Evolutionary conservation across 2,888 invertebrate genomes (phyloP).

Genomic region (Mesopsocus fuscifrons): DNA sequence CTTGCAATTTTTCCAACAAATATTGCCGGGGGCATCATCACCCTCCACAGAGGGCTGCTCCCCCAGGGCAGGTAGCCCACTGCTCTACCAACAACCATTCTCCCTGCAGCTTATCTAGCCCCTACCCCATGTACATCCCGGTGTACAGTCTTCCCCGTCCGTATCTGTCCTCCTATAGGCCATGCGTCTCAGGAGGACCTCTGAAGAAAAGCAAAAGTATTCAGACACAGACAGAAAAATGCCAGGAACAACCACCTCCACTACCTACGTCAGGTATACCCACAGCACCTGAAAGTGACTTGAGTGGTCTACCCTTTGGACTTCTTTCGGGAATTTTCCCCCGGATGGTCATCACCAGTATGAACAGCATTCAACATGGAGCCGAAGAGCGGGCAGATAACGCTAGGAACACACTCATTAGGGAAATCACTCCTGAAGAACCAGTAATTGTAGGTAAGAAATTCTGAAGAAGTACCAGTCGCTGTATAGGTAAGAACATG

Average conservation of each 20-base stretch:
- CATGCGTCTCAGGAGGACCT: background rate
- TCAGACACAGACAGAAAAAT: background rate
- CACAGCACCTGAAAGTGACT: background rate
- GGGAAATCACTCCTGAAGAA: background rate
- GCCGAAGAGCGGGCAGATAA: background rate
- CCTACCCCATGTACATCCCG: conserved; percentile 3
- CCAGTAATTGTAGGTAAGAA: too few species aligned
- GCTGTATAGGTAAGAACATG: background rate
- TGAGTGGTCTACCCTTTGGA: conserved; percentile 3
- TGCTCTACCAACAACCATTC: background rate
- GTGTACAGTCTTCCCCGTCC: background rate
- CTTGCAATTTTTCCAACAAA: background rate
- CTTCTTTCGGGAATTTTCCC: conserved; percentile 2
- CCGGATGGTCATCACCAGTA: conserved; percentile 1
- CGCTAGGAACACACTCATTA: background rate
- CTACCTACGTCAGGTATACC: background rate
- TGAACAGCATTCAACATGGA: conserved; percentile 4
- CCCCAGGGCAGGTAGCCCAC: background rate
- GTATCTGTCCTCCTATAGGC: background rate
- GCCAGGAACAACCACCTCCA: background rate
- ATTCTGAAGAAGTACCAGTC: background rate
- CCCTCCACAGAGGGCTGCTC: background rate
- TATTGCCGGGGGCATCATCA: background rate
- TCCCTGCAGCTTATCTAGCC: background rate
- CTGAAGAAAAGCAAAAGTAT: background rate